Percentiles rank a stretch among this genome's conserved stretches.
phyloP scores from a whole-genome alignment of 2,113 vertebrate genomes.

The Pandion haliaetus region DNA sequence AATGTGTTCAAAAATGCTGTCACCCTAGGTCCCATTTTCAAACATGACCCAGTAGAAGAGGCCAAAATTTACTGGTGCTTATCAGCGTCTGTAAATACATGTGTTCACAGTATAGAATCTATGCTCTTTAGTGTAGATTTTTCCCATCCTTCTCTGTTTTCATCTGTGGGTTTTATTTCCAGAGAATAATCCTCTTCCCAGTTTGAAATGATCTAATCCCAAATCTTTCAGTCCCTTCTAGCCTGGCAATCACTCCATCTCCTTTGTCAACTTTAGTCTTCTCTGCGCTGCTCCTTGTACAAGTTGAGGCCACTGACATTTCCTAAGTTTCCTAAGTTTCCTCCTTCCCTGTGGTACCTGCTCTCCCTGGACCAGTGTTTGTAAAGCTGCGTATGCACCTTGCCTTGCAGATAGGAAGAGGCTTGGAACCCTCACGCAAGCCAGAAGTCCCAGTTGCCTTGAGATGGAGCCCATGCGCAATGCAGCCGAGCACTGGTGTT shows the following conservation, averaged over 20 bases:
- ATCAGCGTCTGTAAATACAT: background rate
- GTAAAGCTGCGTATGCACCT: background rate
- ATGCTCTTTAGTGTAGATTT: background rate
- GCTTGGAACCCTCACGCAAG: background rate
- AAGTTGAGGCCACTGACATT: background rate
- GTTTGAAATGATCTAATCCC: background rate
- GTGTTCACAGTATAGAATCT: background rate
- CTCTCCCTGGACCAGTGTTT: background rate
- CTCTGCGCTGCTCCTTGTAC: background rate
- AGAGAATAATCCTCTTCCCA: background rate
- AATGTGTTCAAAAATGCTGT: background rate
- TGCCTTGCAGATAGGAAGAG: background rate
- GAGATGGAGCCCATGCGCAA: accelerated
- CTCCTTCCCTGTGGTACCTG: background rate
- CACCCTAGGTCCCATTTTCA: background rate
- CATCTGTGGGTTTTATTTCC: background rate
- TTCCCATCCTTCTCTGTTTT: background rate
- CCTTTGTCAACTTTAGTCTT: background rate
- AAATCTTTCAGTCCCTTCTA: background rate
- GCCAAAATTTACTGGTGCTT: background rate
- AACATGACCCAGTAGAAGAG: background rate
- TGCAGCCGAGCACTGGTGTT: accelerated
- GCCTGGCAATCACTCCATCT: background rate
- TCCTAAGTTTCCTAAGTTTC: background rate
- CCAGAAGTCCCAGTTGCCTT: background rate